phyloP scores from a whole-genome alignment of 2,113 vertebrate species.

The Cricetomys ansorgei region DNA sequence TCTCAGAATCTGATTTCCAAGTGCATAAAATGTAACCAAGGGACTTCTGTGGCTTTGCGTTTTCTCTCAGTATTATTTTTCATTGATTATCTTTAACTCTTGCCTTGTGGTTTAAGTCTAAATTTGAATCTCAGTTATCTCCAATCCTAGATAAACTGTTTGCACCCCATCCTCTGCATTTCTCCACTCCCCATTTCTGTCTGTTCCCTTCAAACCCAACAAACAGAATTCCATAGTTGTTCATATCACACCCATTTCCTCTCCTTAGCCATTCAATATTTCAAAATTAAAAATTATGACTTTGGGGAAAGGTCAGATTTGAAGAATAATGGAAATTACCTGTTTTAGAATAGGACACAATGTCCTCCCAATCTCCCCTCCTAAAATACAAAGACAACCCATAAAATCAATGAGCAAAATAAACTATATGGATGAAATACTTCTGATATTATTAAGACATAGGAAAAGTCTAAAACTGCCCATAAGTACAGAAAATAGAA shows the following conservation, averaged over 20 bases:
- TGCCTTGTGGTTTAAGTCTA: not conserved
- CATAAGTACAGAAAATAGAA: not conserved
- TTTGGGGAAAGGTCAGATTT: not conserved
- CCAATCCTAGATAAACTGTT: not conserved
- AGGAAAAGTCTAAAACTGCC: not conserved
- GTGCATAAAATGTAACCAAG: not conserved
- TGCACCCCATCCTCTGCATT: not conserved
- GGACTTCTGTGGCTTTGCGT: not conserved
- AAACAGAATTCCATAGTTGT: not conserved
- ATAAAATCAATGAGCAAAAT: not conserved
- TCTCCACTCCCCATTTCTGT: not conserved
- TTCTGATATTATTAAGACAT: not conserved
- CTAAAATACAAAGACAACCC: not conserved
- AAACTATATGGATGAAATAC: not conserved
- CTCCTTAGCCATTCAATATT: not conserved
- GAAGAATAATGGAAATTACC: not conserved
- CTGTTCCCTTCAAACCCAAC: not conserved
- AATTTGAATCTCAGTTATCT: not conserved
- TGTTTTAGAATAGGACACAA: not conserved
- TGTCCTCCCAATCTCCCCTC: not conserved
- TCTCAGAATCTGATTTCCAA: not conserved
- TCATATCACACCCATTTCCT: not conserved
- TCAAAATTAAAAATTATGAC: not conserved
- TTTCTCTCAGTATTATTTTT: not conserved
- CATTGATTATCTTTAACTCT: not conserved